A percentile compares a stretch with the other conserved stretches of the same genome.
phyloP scores from a whole-genome alignment of 2,888 invertebrate species.

The Junonia oenone region DNA sequence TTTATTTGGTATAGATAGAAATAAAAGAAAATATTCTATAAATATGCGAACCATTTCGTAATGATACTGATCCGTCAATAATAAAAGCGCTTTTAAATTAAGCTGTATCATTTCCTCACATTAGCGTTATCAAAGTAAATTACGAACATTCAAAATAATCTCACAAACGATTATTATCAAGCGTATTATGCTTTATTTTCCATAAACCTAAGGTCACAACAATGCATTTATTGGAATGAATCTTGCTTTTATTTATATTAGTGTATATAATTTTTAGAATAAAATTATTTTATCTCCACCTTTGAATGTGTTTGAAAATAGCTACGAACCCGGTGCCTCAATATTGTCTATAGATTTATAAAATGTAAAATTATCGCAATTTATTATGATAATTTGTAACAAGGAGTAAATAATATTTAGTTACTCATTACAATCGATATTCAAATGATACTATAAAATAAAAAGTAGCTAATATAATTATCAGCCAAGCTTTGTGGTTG shows the following conservation, averaged over 20 bases:
- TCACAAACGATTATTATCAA: background rate
- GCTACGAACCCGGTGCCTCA: background rate
- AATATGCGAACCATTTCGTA: conserved; percentile 3
- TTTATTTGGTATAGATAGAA: no score
- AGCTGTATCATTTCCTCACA: background rate
- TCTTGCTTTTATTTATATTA: conserved; percentile 1
- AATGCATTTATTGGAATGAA: conserved; percentile 23
- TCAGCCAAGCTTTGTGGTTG: background rate
- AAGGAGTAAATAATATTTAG: background rate
- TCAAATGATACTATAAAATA: background rate
- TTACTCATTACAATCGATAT: background rate
- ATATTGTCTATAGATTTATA: background rate
- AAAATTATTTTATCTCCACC: background rate
- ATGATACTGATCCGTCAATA: background rate
- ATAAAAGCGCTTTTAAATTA: background rate
- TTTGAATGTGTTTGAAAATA: background rate
- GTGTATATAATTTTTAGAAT: background rate
- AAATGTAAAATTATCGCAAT: background rate
- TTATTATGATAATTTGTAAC: background rate
- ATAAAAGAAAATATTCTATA: background rate
- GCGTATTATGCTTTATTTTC: background rate
- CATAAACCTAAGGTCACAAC: conserved; percentile 17
- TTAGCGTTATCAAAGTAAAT: background rate
- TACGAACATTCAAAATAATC: background rate
- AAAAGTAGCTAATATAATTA: background rate